Evolutionary conservation across 2,888 invertebrate genomes (phyloP).

Genomic region (Andrena trimmerana): DNA sequence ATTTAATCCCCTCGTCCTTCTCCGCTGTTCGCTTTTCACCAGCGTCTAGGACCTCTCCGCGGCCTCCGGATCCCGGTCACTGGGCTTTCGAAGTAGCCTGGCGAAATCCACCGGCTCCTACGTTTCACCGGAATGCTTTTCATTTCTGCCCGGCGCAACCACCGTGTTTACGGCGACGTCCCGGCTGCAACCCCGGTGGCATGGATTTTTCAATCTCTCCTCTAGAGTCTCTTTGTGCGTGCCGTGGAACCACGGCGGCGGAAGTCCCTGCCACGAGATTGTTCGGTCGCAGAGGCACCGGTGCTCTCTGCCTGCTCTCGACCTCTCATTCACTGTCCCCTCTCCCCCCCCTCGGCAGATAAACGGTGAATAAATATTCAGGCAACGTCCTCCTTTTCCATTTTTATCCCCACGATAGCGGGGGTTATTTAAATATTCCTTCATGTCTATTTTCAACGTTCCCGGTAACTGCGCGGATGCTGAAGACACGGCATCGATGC

Average conservation of each 20-base stretch:
- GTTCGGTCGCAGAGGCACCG: not conserved
- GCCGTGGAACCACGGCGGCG: slow-evolving; percentile 7
- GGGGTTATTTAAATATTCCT: slow-evolving; percentile 53
- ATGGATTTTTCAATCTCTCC: not conserved
- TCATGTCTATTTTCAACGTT: slow-evolving; percentile 45
- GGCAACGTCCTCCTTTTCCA: slow-evolving; percentile 50
- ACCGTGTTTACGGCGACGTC: not conserved
- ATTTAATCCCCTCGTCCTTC: slow-evolving; percentile 11
- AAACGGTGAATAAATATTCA: slow-evolving; percentile 51
- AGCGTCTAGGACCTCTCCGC: not conserved
- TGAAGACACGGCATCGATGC: slow-evolving; percentile 44
- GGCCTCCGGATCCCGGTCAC: slow-evolving; percentile 33
- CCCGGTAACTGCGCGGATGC: slow-evolving; percentile 30
- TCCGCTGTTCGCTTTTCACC: slow-evolving; percentile 26
- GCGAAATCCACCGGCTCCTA: not conserved
- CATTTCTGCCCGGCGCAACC: not conserved
- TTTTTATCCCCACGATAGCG: slow-evolving; percentile 40
- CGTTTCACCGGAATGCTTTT: not conserved
- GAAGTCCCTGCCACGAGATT: not conserved
- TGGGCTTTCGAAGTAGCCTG: slow-evolving; percentile 20
- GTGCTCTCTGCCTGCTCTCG: not conserved
- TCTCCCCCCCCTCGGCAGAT: not conserved
- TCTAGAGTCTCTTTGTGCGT: not conserved
- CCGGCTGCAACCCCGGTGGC: not conserved
- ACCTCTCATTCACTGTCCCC: slow-evolving; percentile 28